Base-by-base conservation (phyloP, 2,888 invertebrate genomes). In the Catocala sponsa region DNA sequence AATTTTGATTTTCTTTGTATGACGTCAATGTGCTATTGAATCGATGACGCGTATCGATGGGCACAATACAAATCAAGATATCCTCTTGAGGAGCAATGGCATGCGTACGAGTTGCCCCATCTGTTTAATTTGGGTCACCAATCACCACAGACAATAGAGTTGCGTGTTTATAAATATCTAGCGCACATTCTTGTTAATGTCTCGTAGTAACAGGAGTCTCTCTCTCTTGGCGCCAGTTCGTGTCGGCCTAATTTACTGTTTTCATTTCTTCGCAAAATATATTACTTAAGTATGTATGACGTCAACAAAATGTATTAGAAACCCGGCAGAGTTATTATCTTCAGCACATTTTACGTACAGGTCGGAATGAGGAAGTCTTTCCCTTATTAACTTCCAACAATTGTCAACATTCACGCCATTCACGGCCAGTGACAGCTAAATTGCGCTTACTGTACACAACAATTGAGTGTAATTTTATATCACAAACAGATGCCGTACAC, bases 131-230 rank as follows among this genome's bases (percentile, higher is more conserved):
- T 85, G 72, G 84, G 84, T 83, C 86, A 80, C 71, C 66, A 72
- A 83, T 83, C 86, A 80, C 71, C 66, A 72, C 69, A 82, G 79
- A 86, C 87, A 87, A 87, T 86, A 79, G 84, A 77, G 70, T 75
- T 80, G 77, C 79, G 78, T 82, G 78, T 84, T 73, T 78, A 78
- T 78, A 80, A 79, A 79, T 79, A 79, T 74, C 72, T 65, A 69
- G 70, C 69, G 65, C 71, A 64, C 65, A 75, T 71, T 72, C 67
- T 59, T 65, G 70, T 66, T 65, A 74, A 76, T 78, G 66, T 65
- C 65, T 65, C 65, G 54, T 63, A 55, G 67, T 52, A 73, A 71
- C 71, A 71, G 57, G 38, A 65, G 55, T 59, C 48, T 42, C 54
- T 55, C 52, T 52, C 46, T 63, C 53, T 64, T 65, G 32, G 47